Base-by-base conservation (phyloP, 2,113 vertebrate species). In the Euleptes europaea region DNA sequence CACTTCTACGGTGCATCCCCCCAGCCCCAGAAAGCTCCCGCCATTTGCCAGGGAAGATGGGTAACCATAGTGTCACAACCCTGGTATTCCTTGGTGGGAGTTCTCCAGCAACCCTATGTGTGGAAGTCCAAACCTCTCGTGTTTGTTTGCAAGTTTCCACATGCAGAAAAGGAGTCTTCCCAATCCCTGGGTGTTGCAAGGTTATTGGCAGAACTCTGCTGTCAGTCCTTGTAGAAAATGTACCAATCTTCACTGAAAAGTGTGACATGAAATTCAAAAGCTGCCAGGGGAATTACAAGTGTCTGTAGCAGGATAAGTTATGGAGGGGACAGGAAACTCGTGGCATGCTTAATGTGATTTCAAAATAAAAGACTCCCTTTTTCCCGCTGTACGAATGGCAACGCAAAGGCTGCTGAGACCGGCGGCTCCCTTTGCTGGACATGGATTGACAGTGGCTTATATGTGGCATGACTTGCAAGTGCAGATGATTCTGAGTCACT, bases 181-280 rank as follows among this genome's bases (percentile, higher is more conserved):
- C 51, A 28, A 51, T 60, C 2, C 69, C 84, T 90, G 38, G 1
- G 0, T 72, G 80, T 42, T 80, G 83, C 78, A 84, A 82, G 35
- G 80, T 88, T 92, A 78, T 86, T 92, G 90, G 88, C 88, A 93
- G 91, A 91, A 89, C 85, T 94, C 89, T 75, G 92, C 91, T 91
- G 92, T 88, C 90, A 92, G 91, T 91, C 90, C 94, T 93, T 87
- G 89, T 88, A 93, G 89, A 84, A 89, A 91, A 94, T 89, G 90
- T 92, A 92, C 91, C 92, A 94, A 94, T 92, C 90, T 87, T 80
- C 89, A 90, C 92, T 92, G 90, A 63, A 78, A 92, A 94, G 87
- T 92, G 88, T 94, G 93, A 92, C 92, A 92, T 67, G 89, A 90
- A 91, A 93, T 92, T 93, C 94, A 92, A 94, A 93, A 92, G 92